These are phyloP conservation scores for Peromyscus nudipes DNA, from an alignment of 2,797 vertebrate genomes.

Conservation along the genomic window DNA sequence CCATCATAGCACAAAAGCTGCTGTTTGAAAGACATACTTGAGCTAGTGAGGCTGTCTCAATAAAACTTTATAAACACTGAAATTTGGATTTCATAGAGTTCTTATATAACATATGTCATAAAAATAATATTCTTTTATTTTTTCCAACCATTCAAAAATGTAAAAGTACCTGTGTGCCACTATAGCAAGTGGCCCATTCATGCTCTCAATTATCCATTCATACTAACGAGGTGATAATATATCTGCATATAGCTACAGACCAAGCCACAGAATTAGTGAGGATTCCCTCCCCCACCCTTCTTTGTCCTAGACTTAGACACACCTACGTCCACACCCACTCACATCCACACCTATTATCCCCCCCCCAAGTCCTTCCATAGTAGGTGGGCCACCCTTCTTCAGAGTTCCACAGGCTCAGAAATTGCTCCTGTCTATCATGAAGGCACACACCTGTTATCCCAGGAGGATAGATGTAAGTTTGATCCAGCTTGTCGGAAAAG, in stretches of 20 bases:
- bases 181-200: neutral
- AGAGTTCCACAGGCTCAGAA: neutral
- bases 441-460: neutral
- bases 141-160: neutral
- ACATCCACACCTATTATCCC: neutral
- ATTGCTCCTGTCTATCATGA: neutral
- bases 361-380: neutral
- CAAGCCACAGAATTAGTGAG: conserved; percentile 5
- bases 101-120: neutral
- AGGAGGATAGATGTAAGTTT: neutral
- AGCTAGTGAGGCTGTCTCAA: neutral
- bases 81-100: conserved; percentile 44
- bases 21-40: neutral
- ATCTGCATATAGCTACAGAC: neutral
- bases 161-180: neutral
- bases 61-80: neutral
- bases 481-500: neutral
- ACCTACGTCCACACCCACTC: neutral
- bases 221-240: neutral
- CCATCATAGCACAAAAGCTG: neutral
- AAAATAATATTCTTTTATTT: conserved; percentile 23
- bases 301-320: neutral
- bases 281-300: neutral
- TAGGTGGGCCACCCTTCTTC: neutral
- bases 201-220: neutral